Evolutionary conservation across 2,797 vertebrate species (phyloP), one percentile per base, ranked within the genome.

Genomic region (Tympanoctomys barrerae): DNA sequence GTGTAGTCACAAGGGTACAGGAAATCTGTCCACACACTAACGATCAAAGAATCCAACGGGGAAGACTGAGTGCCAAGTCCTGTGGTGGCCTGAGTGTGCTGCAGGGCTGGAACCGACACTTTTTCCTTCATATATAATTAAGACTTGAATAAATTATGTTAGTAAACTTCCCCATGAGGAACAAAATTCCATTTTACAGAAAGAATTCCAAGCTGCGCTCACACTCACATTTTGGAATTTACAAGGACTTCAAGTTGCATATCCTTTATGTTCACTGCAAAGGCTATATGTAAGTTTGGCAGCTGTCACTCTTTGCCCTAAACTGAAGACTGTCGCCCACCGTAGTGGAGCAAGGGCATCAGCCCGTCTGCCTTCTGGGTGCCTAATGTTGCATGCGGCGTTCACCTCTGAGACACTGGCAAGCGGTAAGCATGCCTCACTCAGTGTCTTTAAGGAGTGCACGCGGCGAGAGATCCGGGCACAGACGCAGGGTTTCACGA

Each of bases 211-310:
- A 31, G 26, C 57, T 49, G 9, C 26, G 46, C 42, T 39, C 18
- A 36, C 39, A 21, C 3, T n/a, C 13, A 13, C 33, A 9, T 19
- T 64, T 33, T 18, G 42, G 39, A 54, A 28, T 7, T 39, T 46
- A 31, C 11, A 0, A 4, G 49, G 21, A 8, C 7, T 1, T 61
- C 39, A 12, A 14, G 18, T 2, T 31, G 13, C 7, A 1, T 0
- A 10, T 31, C 11, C n/a, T 59, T 57, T 18, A 0, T 18, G 21
- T 5, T 22, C 64, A 0, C 9, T 0, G 21, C 33, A 1, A 1
- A 10, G 1, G 54, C 61, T 11, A 2, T 0, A 0, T 57, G 16
- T 57, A 22, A 49, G 4, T 33, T 6, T 7, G 8, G 31, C 1
- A 14, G 12, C 14, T 39, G 19, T 7, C 24, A 26, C 21, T 81